Base-by-base conservation (phyloP, 2,888 invertebrate species). In the Neoitamus cyanurus region DNA sequence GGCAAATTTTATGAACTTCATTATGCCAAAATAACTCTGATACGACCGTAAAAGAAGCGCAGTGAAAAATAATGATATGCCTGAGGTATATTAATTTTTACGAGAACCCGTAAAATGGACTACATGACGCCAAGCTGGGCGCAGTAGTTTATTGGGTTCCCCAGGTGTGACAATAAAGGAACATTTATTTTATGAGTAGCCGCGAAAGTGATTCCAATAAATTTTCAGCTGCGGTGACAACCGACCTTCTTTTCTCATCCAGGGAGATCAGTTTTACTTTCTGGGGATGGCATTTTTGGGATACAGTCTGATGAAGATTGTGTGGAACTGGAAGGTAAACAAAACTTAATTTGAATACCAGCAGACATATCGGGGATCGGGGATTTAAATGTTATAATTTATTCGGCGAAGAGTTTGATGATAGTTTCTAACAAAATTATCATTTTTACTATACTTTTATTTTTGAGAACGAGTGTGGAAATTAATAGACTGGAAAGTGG, bases 1-100 rank as follows among this genome's bases (percentile, higher is more conserved):
- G 85, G 85, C 77, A 83, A 83, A 73, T 83, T 85, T 85, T 85
- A 85, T 58, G 83, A 77, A 77, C 83, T 83, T 85, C 85, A 85
- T 85, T 85, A 85, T 85, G 83, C 85, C 85, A 85, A 83, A 85
- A 77, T 73, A 36, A 72, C 42, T 69, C 37, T 13, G 70, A 83
- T 69, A 42, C 78, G 78, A 31, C 48, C 78, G 48, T 78, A 78
- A 78, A 78, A 78, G 30, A 25, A n/a, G 30, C 25, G 30, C 25
- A 48, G 31, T 78, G 78, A 78, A 48, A 78, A 78, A 78, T 78
- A 78, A 78, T 78, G 78, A 78, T 78, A 77, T 78, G 78, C 58
- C 48, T 15, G 77, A 25, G 48, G 30, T 78, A 31, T 78, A 48
- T 48, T 78, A 58, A 58, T 31, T 78, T 78, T 78, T 78, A 58